Evolutionary conservation across 2,888 invertebrate species (phyloP).

Genomic region (Agrypnus murinus): DNA sequence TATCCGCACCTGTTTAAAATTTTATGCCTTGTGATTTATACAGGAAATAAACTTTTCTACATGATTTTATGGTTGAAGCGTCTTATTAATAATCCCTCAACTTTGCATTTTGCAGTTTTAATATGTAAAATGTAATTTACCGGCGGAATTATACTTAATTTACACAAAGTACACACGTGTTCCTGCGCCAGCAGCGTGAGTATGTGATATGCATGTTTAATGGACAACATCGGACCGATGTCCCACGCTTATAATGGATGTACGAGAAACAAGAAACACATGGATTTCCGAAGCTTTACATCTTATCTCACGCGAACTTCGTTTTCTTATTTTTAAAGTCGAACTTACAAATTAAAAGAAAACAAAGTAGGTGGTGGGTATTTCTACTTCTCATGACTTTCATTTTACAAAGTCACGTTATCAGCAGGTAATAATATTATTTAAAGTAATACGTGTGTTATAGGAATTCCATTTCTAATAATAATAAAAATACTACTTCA

Average conservation of each 20-base stretch:
- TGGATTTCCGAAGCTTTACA: slow-evolving; percentile 30
- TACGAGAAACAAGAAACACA: slow-evolving; percentile 39
- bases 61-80: slow-evolving; percentile 22
- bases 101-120: slow-evolving; percentile 26
- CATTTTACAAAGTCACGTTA: too few species aligned
- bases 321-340: too few species aligned
- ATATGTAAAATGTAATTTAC: slow-evolving; percentile 38
- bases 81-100: slow-evolving; percentile 33
- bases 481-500: too few species aligned
- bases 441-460: too few species aligned
- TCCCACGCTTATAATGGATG: slow-evolving; percentile 46
- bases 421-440: too few species aligned
- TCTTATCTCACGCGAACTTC: slow-evolving; percentile 2
- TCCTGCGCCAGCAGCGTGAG: slow-evolving; percentile 36
- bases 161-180: slow-evolving; percentile 52
- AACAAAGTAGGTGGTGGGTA: too few species aligned
- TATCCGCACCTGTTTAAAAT: slow-evolving; percentile 20
- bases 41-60: slow-evolving; percentile 26
- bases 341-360: too few species aligned
- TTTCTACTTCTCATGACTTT: too few species aligned
- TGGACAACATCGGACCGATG: slow-evolving; percentile 40
- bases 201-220: slow-evolving; percentile 49
- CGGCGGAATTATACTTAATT: slow-evolving; percentile 43
- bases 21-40: slow-evolving; percentile 11
- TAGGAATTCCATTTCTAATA: too few species aligned